Evolutionary conservation across 2,113 vertebrate genomes (phyloP), one percentile per base, ranked within the genome.

Genomic region (Xiphias gladius): DNA sequence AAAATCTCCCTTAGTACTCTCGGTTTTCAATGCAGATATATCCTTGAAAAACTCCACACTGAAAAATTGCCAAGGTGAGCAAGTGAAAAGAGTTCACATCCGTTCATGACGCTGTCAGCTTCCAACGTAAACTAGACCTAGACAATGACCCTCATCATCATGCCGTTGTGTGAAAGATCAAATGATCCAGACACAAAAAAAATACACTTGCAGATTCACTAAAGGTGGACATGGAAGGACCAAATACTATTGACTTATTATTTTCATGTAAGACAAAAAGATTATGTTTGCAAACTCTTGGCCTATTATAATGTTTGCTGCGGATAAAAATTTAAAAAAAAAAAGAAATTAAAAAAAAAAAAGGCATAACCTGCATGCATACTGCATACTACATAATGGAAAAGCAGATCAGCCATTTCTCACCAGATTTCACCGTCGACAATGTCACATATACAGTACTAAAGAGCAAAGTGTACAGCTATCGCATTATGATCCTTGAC

Each of bases 401-500:
- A 67, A 17, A 37, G 67, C 24, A 68, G 13, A 52, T 76, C 54
- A 26, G 16, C 14, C 30, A 39, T 7, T 22, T 69, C 28, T 39
- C 39, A 70, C 50, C 52, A 70, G 58, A 48, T 20, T 26, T 48
- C n/a, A 79, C 48, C 22, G 61, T 22, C 2, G 39, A 37, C 67
- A 20, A 10, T 32, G 24, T 61, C n/a, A 50, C 65, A 59, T 52
- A 32, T 28, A 76, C 30, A 58, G 52, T 32, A 66, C 54, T 78
- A 80, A 89, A 78, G 80, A 86, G 80, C 50, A 79, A 30, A 50
- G 37, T 43, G 5, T 17, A 73, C 32, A 62, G 30, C 72, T 69
- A n/a, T 2, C 28, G 7, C 57, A 59, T 63, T 46, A 73, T 35
- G 65, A 84, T 69, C 76, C 32, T 32, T 26, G 52, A 39, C 57